Conservation (phyloP, 2,888 invertebrate genomes). For the Pterostichus niger region DNA sequence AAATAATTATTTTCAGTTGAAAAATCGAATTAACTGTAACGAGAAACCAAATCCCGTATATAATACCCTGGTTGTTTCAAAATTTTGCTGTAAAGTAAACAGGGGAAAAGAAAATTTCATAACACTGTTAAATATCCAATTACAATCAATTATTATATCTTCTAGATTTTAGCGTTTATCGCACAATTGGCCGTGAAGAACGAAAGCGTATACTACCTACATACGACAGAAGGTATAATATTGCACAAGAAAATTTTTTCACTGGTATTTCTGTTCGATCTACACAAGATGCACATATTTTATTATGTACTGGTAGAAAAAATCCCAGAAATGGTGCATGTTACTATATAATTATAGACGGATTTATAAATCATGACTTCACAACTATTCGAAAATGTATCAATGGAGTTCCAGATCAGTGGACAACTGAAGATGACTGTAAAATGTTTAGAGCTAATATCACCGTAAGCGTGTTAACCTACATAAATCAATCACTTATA, state of each 20-base stretch:
- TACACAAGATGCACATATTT: constrained; percentile 31
- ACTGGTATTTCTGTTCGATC: constrained; percentile 54
- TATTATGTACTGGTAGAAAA: constrained; percentile 21
- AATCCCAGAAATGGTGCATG: not conserved
- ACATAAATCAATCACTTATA: too few species aligned
- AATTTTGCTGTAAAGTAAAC: too few species aligned
- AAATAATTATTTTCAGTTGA: constrained; percentile 1
- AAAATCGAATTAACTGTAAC: not conserved
- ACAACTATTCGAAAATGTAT: constrained; percentile 51
- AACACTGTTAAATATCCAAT: too few species aligned
- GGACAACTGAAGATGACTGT: constrained; percentile 15
- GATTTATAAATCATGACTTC: not conserved
- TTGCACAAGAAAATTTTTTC: not conserved
- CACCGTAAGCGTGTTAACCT: not conserved
- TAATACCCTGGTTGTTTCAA: too few species aligned
- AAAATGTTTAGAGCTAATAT: not conserved
- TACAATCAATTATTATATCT: not conserved
- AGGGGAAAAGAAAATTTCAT: too few species aligned
- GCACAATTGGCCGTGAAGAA: not conserved
- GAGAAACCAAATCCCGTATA: not conserved
- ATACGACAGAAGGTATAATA: constrained; percentile 1
- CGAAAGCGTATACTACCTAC: not conserved
- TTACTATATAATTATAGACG: constrained; percentile 63
- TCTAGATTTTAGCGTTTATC: constrained; percentile 14
- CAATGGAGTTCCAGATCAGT: constrained; percentile 31